Evolutionary conservation across 1,140 invertebrate species (phyloP), one percentile per base, ranked within the genome.

Genomic region (Drosophila nannoptera): DNA sequence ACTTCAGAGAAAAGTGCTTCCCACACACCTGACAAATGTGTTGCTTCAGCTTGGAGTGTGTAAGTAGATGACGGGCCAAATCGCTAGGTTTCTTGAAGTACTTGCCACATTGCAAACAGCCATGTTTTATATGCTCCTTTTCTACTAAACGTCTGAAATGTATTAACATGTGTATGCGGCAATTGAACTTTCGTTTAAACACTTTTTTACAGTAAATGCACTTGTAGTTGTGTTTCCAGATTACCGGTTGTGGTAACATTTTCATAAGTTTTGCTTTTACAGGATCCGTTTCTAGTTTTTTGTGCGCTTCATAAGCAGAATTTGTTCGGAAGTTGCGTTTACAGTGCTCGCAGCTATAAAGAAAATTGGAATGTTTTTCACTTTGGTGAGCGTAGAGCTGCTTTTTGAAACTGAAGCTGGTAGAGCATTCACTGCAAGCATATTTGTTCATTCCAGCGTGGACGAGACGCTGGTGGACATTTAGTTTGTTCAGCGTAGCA

Each of bases 131-230:
- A 1, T 33, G 29, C 14, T 36, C 2, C 3, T 32, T 3, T 3
- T 14, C 8, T 7, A 56, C 6, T 7, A 64, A 61, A 4, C 38
- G 49, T 3, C 43, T 48, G 0, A 67, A 14, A 35, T 73, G 71
- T 0, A 38, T 38, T 11, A 61, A 16, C 66, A 69, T 70, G 14
- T 73, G 71, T 4, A 14, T 29, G 0, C 71, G 71, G 33, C 61
- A 73, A 11, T 65, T 70, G 9, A 61, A 65, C 22, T 73, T 73
- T 5, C 54, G 38, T 5, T 4, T 32, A 14, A 60, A 73, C 1
- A 12, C 6, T 9, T 45, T 48, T 12, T 22, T 8, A 16, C 67
- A 73, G 29, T 73, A 73, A 5, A 73, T 11, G 29, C 71, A 73
- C 29, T 65, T 65, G 11, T 52, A 73, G 33, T 36, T 55, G 29